Evolutionary conservation across 2,888 invertebrate genomes (phyloP), one percentile per base, ranked within the genome.

Genomic region (Mycalesis mineus): DNA sequence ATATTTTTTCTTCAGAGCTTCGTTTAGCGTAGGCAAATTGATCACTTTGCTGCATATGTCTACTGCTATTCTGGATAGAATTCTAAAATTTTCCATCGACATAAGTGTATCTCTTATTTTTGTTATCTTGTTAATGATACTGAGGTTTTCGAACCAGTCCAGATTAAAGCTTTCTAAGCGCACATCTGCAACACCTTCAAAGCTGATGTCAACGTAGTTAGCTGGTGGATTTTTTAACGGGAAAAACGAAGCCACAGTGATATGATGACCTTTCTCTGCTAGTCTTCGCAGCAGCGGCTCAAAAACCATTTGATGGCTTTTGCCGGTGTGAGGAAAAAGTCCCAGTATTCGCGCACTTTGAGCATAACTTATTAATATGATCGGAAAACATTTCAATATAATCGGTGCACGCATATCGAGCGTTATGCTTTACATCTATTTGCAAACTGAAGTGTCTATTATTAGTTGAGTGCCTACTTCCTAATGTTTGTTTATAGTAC

Each of bases 231-330:
- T 72, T 64, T 83, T 83, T 42, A 80, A 65, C 0, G 93, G 92
- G 71, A 92, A 93, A 75, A 91, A 90, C 0, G 92, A 91, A 2
- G 92, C 81, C 0, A 93, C 91, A 9, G 92, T 92, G 2, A 93
- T 73, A 45, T 92, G 83, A 69, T 93, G 92, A 2, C 93, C 93
- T 41, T 90, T 84, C 36, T 82, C 80, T 0, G 91, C 91, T 55
- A 94, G 72, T 47, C 83, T 89, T 47, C 80, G 82, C 8, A 93
- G 69, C 1, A 93, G 75, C 0, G 91, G 90, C 45, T 91, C 86
- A 71, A 92, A 92, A 0, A 92, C 91, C 73, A 91, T 86, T 67
- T 92, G 93, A 66, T 94, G 94, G 66, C 93, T 93, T 61, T 90
- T 91, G 0, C 92, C 92, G 0, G 90, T 85, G 68, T 92, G 91